Evolutionary conservation across 2,888 invertebrate genomes (phyloP).

Genomic region (Agrotis segetum): DNA sequence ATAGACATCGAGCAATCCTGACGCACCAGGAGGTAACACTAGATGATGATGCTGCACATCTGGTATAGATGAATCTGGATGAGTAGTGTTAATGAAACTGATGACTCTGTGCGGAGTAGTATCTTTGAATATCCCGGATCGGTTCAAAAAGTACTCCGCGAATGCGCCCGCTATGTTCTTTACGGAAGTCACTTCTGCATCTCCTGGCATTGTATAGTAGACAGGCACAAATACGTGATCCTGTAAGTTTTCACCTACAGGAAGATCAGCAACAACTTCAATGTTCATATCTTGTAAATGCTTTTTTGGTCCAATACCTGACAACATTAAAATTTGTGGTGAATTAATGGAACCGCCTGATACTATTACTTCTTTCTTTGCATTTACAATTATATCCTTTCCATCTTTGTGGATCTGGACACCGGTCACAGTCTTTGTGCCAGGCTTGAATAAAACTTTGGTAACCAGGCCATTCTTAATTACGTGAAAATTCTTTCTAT

Average conservation of each 20-base stretch:
- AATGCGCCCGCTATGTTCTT: conserved; percentile 75
- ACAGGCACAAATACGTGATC: conserved; percentile 86
- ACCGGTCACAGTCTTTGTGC: conserved; percentile 84
- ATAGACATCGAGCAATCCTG: conserved; percentile 73
- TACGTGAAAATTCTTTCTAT: conserved; percentile 83
- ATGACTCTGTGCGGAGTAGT: conserved; percentile 81
- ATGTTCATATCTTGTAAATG: conserved; percentile 82
- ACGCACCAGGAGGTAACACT: conserved; percentile 71
- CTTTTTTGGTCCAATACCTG: conserved; percentile 88
- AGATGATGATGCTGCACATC: conserved; percentile 79
- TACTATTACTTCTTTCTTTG: conserved; percentile 87
- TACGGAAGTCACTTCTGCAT: conserved; percentile 69
- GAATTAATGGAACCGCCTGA: conserved; percentile 89
- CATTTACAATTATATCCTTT: conserved; percentile 75
- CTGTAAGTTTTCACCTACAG: conserved; percentile 89
- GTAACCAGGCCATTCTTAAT: conserved; percentile 89
- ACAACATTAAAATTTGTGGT: conserved; percentile 88
- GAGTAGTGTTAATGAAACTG: conserved; percentile 77
- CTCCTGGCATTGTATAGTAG: conserved; percentile 74
- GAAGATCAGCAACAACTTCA: conserved; percentile 81
- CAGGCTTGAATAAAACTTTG: conserved; percentile 87
- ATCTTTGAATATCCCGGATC: conserved; percentile 85
- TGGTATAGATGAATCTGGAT: conserved; percentile 73
- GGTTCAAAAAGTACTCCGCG: conserved; percentile 85
- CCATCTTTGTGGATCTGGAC: conserved; percentile 80